Evolutionary conservation across 1,140 invertebrate genomes (phyloP).

Genomic region (Bombus pyrosoma): DNA sequence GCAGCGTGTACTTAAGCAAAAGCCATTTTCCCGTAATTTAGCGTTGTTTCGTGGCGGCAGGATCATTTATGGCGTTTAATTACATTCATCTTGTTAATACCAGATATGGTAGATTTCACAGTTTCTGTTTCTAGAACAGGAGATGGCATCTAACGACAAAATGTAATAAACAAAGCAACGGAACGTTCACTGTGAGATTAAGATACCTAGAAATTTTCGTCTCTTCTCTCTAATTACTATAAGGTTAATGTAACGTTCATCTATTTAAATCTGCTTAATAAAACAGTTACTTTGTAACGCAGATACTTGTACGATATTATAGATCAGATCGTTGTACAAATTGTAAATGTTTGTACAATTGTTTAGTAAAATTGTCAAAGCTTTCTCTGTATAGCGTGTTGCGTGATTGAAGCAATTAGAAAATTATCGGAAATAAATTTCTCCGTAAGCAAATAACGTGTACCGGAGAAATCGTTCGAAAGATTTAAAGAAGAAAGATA

Average conservation of each 20-base stretch:
- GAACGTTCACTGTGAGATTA: not conserved
- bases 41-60: not conserved
- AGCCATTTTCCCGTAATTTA: constrained; percentile 18
- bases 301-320: no score
- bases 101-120: not conserved
- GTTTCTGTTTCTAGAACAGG: not conserved
- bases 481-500: not conserved
- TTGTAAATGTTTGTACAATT: not conserved
- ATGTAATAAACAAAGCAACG: not conserved
- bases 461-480: not conserved
- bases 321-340: no score
- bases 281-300: no score
- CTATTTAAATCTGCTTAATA: no score
- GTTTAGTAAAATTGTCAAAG: not conserved
- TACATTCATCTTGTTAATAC: constrained; percentile 14
- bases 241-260: no score
- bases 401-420: not conserved
- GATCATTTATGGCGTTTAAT: constrained; percentile 26
- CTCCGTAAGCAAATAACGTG: not conserved
- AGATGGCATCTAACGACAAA: not conserved
- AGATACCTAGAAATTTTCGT: no score
- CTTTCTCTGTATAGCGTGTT: not conserved
- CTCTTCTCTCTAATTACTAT: no score
- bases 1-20: not conserved
- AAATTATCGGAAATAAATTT: not conserved